These are phyloP conservation scores for Galagoides demidoff DNA, from an alignment of 2,797 vertebrate species.

Conservation along the genomic window DNA sequence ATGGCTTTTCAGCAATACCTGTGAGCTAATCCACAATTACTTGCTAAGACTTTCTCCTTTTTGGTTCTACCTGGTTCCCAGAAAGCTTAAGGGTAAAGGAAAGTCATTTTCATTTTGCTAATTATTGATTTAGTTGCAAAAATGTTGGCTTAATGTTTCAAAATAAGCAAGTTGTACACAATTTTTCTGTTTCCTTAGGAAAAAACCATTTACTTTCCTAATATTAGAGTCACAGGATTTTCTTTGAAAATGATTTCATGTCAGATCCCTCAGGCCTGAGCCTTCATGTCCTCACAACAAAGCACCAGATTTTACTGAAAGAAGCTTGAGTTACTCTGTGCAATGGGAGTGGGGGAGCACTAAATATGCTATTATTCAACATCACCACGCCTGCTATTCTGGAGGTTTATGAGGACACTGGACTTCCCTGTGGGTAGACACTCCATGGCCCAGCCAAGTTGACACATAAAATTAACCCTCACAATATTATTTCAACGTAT, in stretches of 20 bases:
- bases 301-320: background rate
- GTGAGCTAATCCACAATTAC: background rate
- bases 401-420: background rate
- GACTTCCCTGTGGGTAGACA: background rate
- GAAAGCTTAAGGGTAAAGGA: background rate
- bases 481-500: constrained; percentile 56
- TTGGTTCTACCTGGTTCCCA: background rate
- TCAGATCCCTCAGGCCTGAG: background rate
- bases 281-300: background rate
- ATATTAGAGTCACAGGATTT: background rate
- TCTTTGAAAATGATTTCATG: background rate
- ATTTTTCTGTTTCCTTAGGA: background rate
- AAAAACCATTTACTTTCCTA: background rate
- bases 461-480: constrained; percentile 40
- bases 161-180: background rate
- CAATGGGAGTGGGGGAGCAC: background rate
- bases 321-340: background rate
- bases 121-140: background rate
- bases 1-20: background rate
- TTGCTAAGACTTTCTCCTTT: background rate
- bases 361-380: background rate
- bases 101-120: background rate
- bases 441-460: background rate
- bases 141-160: background rate
- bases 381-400: background rate